A percentile compares a stretch with the other conserved stretches of the same genome.
Conservation (phyloP, 2,888 invertebrate species). For the Drosophila sordidapex region DNA sequence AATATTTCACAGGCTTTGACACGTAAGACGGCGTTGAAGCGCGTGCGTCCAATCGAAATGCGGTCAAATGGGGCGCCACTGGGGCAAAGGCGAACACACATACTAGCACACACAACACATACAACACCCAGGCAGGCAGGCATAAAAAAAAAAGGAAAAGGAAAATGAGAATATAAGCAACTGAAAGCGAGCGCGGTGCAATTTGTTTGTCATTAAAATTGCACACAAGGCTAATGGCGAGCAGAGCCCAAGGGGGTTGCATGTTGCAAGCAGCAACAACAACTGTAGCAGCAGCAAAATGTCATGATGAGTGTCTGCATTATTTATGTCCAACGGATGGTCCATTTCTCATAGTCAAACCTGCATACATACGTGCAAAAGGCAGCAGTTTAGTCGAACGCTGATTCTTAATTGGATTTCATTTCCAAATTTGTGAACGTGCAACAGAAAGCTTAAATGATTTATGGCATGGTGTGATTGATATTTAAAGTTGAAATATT, state of each 20-base stretch:
- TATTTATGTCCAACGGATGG: constrained; percentile 58
- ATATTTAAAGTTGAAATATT: neutral
- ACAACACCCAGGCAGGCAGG: neutral
- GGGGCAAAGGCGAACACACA: constrained; percentile 26
- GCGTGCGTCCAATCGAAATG: constrained; percentile 73
- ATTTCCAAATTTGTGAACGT: constrained; percentile 4
- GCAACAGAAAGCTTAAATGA: neutral
- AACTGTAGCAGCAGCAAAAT: constrained; percentile 35
- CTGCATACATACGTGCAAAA: neutral
- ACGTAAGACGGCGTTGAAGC: constrained; percentile 68
- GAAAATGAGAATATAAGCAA: constrained; percentile 9
- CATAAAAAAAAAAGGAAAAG: neutral
- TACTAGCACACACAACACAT: neutral
- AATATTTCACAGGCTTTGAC: constrained; percentile 74
- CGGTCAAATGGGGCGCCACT: constrained; percentile 71
- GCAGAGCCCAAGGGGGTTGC: constrained; percentile 59
- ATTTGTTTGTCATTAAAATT: constrained; percentile 80
- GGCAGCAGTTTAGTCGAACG: constrained; percentile 1
- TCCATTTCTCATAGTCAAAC: constrained; percentile 21
- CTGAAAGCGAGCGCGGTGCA: constrained; percentile 61
- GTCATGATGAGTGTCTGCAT: constrained; percentile 63
- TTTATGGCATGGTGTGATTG: neutral
- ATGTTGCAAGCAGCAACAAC: constrained; percentile 21
- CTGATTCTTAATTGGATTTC: constrained; percentile 5
- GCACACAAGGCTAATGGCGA: constrained; percentile 78